A percentile compares a stretch with the other conserved stretches of the same genome.
Evolutionary conservation across 2,797 vertebrate genomes (phyloP).

Genomic region (Pseudotriccus pelzelni): DNA sequence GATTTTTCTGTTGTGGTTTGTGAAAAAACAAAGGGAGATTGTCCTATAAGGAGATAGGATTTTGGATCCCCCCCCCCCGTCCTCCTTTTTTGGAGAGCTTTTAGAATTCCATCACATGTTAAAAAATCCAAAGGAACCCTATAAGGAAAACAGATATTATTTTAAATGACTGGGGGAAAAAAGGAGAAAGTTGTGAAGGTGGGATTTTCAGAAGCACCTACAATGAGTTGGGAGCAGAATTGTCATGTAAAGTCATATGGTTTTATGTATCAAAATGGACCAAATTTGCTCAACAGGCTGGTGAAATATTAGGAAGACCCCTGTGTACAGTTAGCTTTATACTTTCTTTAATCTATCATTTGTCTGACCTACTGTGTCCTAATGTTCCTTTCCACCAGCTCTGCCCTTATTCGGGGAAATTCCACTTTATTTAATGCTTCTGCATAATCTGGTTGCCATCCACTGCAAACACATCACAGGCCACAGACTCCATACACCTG

Average conservation of each 20-base stretch:
- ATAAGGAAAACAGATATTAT: background rate
- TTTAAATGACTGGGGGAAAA: background rate
- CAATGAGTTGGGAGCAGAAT: background rate
- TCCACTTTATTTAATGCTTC: background rate
- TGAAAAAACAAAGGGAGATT: background rate
- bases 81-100: background rate
- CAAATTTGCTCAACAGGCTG: background rate
- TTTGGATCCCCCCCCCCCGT: accelerated
- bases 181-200: background rate
- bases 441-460: background rate
- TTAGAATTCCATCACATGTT: background rate
- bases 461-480: slow-evolving; percentile 20
- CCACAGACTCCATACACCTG: slow-evolving; percentile 41
- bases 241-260: background rate
- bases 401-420: background rate
- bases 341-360: background rate
- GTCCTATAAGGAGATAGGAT: background rate
- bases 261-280: background rate
- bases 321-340: background rate
- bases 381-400: background rate
- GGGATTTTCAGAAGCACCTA: background rate
- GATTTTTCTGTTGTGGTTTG: background rate
- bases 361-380: background rate
- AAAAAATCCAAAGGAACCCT: background rate
- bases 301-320: background rate